phyloP scores from a whole-genome alignment of 2,113 vertebrate genomes.

The Cryptotis parvus region DNA sequence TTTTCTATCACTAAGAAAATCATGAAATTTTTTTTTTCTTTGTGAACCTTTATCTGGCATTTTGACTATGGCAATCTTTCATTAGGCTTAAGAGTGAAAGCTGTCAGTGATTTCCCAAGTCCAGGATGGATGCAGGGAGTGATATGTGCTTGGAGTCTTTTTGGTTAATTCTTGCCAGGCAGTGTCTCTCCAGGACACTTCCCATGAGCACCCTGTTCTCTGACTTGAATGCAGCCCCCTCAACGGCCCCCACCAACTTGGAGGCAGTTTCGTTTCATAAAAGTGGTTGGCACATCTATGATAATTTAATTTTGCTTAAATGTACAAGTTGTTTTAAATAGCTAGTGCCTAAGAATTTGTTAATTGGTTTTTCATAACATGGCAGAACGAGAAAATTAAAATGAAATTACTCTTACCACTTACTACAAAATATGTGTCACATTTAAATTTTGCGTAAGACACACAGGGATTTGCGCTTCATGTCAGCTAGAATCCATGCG shows the following conservation, averaged over 20 bases:
- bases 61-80: not conserved
- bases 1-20: not conserved
- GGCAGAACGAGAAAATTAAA: not conserved
- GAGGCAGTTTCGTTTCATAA: not conserved
- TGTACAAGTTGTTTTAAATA: not conserved
- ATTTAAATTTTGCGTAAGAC: not conserved
- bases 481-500: not conserved
- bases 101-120: not conserved
- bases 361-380: not conserved
- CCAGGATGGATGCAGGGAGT: rapidly evolving
- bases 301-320: not conserved
- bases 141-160: not conserved
- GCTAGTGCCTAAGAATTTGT: not conserved
- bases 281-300: not conserved
- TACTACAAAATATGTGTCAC: not conserved
- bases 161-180: not conserved
- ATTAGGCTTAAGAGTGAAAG: not conserved
- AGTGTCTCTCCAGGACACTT: rapidly evolving
- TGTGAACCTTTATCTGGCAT: not conserved
- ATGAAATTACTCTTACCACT: not conserved
- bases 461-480: not conserved
- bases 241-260: too few species aligned
- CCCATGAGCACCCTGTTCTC: not conserved
- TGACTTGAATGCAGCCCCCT: not conserved
- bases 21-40: not conserved